Evolutionary conservation across 2,888 invertebrate species (phyloP), one percentile per base, ranked within the genome.

Genomic region (Tenthredo notha): DNA sequence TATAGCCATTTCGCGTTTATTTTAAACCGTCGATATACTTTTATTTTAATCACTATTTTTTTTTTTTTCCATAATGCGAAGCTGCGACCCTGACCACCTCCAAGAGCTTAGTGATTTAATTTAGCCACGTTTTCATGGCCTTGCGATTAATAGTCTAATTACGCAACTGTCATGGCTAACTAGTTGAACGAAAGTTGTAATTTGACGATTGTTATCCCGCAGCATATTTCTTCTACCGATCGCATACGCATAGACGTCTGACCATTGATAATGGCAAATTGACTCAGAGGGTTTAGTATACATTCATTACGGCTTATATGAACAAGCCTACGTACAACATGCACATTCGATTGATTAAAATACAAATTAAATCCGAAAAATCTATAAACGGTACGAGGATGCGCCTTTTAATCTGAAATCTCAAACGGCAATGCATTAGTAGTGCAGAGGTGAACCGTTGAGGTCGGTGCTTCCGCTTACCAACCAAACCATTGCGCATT

Each of bases 401-500:
- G 90, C 90, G 90, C 89, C 90, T 90, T 90, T 90, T 90, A 90
- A 90, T 89, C 90, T 89, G 86, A 89, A 90, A 90, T 90, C 90
- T 89, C 88, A 88, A 88, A 88, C 91, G 90, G 85, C 90, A 90
- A 89, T 92, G 90, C 92, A 92, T 92, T 93, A 91, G 92, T 92
- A 91, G 93, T 93, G 92, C 93, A 93, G 93, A 93, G 93, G 93
- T 93, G 93, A 93, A 91, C 90, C 92, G 85, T 90, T 91, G 90
- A 89, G 93, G 93, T 93, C 93, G 92, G 89, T 90, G 92, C 92
- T 93, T 93, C 93, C 93, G 93, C 90, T 91, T 91, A 90, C 91
- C 92, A 91, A 92, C 90, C 89, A 91, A 92, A 90, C 91, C 91
- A 90, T 90, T 92, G 91, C 91, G 90, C 91, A 89, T 92, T 91